A percentile compares a stretch with the other conserved stretches of the same genome.
phyloP scores from a whole-genome alignment of 2,797 vertebrate species.

The Petrocephalus schoutedeni region DNA sequence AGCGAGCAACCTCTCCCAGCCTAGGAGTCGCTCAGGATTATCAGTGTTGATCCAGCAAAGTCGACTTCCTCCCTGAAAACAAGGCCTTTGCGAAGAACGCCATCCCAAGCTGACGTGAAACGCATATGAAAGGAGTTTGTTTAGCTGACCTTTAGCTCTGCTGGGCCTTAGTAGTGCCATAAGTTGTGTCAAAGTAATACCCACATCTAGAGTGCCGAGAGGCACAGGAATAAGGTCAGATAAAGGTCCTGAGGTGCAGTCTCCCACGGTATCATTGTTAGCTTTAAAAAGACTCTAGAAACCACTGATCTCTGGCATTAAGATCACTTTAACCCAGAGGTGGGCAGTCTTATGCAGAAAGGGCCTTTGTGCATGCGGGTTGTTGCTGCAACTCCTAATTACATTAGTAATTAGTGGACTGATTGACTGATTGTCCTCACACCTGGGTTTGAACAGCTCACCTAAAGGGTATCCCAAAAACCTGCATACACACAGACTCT shows the following conservation, averaged over 20 bases:
- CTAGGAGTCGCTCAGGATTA: background rate
- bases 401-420: too few relatives aligned
- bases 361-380: too few relatives aligned
- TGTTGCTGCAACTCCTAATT: too few relatives aligned
- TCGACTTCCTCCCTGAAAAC: constrained; percentile 1
- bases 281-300: background rate
- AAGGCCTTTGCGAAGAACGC: background rate
- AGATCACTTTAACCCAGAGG: background rate
- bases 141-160: background rate
- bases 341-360: too few relatives aligned
- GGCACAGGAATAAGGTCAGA: constrained; percentile 1
- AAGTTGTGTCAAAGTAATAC: background rate
- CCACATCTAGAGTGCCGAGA: background rate
- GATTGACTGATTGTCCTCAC: too few relatives aligned
- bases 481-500: too few relatives aligned
- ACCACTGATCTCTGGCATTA: background rate
- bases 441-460: too few relatives aligned
- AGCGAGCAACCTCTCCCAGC: background rate
- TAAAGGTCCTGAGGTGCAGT: background rate
- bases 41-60: constrained; percentile 24
- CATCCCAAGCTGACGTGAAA: background rate
- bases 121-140: background rate
- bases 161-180: background rate
- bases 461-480: too few relatives aligned
- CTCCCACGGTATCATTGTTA: background rate